Evolutionary conservation across 1,140 invertebrate species (phyloP).

Genomic region (Drosophila ercepeae): DNA sequence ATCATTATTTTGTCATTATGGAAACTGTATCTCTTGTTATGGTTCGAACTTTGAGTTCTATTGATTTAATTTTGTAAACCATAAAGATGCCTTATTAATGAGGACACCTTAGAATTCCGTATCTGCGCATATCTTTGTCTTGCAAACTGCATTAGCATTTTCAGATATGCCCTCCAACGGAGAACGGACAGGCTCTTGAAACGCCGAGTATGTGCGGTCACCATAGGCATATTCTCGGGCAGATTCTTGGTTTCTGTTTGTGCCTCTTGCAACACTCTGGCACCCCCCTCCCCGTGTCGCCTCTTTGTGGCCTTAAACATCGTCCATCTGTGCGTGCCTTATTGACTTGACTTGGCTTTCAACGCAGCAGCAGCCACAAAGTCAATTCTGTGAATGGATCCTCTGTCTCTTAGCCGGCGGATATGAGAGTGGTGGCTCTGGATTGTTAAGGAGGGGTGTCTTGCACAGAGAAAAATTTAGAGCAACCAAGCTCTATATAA

Average conservation of each 20-base stretch:
- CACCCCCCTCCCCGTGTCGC: neutral
- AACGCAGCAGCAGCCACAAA: slow-evolving; percentile 69
- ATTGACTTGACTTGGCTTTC: slow-evolving; percentile 68
- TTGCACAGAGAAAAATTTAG: slow-evolving; percentile 16
- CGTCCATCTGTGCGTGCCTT: slow-evolving; percentile 65
- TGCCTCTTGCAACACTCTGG: neutral
- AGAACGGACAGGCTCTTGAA: no score
- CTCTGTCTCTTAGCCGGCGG: slow-evolving; percentile 43
- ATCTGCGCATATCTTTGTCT: slow-evolving; percentile 4
- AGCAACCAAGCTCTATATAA: no score
- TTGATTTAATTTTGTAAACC: neutral
- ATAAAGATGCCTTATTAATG: slow-evolving; percentile 22
- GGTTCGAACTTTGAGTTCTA: neutral
- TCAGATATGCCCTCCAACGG: slow-evolving; percentile 1
- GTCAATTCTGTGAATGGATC: slow-evolving; percentile 67
- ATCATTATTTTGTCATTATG: neutral
- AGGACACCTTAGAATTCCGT: slow-evolving; percentile 30
- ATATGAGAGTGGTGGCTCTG: slow-evolving; percentile 35
- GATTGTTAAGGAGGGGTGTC: neutral
- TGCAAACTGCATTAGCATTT: slow-evolving; percentile 41
- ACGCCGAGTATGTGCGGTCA: slow-evolving; percentile 21
- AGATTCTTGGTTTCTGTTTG: slow-evolving; percentile 32
- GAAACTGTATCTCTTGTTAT: neutral
- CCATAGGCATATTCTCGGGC: slow-evolving; percentile 30
- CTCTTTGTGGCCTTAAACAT: slow-evolving; percentile 2